Base-by-base conservation (phyloP, 2,113 vertebrate genomes). In the Brachionichthys hirsutus region DNA sequence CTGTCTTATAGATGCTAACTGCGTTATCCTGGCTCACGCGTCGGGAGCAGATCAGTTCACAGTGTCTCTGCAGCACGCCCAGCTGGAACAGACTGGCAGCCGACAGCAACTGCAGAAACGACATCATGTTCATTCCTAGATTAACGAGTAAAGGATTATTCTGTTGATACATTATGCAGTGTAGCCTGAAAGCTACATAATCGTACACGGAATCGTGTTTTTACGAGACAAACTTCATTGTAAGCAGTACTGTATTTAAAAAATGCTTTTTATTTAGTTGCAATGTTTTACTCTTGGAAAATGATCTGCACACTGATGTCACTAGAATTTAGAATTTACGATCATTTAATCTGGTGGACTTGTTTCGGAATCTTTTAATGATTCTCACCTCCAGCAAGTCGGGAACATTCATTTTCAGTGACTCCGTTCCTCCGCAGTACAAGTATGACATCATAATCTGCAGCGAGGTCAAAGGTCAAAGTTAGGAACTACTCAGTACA, bases 401-500 rank as follows among this genome's bases (percentile, higher is more conserved):
- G 0, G 90, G 3, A 0, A 94, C 91, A n/a, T 92, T 91, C 35
- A 93, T 94, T 76, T 92, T 92, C 86, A 99, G 91, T 7, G 95
- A 90, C 67, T 98, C 94, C 0, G 93, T 93, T 35, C 95, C 95
- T 62, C 97, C 97, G 0, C 96, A 95, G 85, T 99, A 99, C 49
- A 99, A 90, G 63, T 98, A 99, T 73, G 94, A 95, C 96, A 99
- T 99, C 92, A 99, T 92, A 92, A 97, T 92, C 97, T 99, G 88
- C 1, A 80, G 72, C 66, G 12, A 79, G 19, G 67, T 43, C 40
- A 73, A 50, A 70, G 1, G 35, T 10, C 24, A 61, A 10, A 36
- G 48, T 76, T 46, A 60, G 48, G 0, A 63, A 48, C 55, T 35
- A 15, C 1, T 51, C 6, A 22, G 1, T n/a, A 9, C 2, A 38